Base-by-base conservation (phyloP, 2,888 invertebrate genomes). In the Spisula solida region DNA sequence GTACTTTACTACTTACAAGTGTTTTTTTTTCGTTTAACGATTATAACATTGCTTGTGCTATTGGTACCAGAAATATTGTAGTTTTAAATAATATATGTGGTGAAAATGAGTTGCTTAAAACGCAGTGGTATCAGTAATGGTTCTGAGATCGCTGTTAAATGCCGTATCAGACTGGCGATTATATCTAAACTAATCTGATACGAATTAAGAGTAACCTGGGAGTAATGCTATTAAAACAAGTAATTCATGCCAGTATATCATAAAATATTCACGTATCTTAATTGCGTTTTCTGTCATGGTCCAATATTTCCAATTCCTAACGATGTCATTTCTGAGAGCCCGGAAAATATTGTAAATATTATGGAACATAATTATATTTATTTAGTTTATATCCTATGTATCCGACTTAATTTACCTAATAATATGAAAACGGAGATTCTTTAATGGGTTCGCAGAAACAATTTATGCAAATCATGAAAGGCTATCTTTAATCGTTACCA, bases 381-480 rank as follows among this genome's bases (percentile, higher is more conserved):
- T 60, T 60, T 18, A 75, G 31, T 31, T n/a, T n/a, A n/a, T 14
- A 31, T 31, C 0, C 18, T 31, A 14, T 29, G 34, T 75, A 75
- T 16, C 16, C 12, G 75, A 31, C 14, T 66, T 10, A 25, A 25
- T 66, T 16, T 75, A 25, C 31, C 8, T 31, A 18, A 75, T 31
- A 14, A 31, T 31, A 16, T 75, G 75, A 75, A 75, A 75, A 31
- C 75, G 5, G 75, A 75, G 34, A 75, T 31, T 18, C 60, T 25
- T 34, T 75, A 75, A 75, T 75, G 75, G 75, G 5, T 75, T 29
- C 18, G 41, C 31, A 34, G 16, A 31, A 75, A 31, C 75, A 75
- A 31, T 75, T 31, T 75, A 75, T 75, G 75, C 75, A 75, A 75
- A 75, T 75, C 75, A 31, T 75, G 75, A 31, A 75, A 75, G 31